Evolutionary conservation across 2,888 invertebrate species (phyloP).

Genomic region (Heliconius ethilla): DNA sequence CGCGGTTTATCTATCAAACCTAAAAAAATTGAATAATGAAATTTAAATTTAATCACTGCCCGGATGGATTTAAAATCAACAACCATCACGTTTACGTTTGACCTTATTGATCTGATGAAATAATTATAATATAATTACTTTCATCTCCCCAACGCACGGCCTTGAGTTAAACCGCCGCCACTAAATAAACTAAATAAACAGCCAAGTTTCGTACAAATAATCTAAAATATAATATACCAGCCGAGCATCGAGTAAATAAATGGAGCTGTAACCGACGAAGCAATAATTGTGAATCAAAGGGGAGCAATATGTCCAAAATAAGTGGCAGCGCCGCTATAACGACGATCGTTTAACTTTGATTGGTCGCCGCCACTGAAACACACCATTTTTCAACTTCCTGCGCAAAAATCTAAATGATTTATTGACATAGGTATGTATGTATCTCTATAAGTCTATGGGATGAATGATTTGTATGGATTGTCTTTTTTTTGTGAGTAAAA

Average conservation of each 20-base stretch:
- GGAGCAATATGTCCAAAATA: conserved; percentile 46
- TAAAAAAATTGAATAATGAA: too few species aligned
- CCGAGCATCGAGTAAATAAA: conserved; percentile 11
- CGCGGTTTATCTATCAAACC: too few species aligned
- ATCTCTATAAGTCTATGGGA: neutral
- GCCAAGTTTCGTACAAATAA: neutral
- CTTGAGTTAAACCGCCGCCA: too few species aligned
- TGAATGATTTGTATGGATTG: neutral
- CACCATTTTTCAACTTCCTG: conserved; percentile 25
- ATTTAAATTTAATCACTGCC: too few species aligned
- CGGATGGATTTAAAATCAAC: too few species aligned
- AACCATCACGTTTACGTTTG: too few species aligned
- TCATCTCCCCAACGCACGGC: too few species aligned
- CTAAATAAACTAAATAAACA: neutral
- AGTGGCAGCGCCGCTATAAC: conserved; percentile 47
- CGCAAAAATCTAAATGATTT: conserved; percentile 13
- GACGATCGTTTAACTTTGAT: conserved; percentile 53
- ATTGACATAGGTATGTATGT: neutral
- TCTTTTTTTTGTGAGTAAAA: neutral
- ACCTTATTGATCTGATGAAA: too few species aligned
- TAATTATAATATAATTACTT: too few species aligned
- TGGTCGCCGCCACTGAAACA: conserved; percentile 43
- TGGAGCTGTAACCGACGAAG: conserved; percentile 7
- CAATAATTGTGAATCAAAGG: conserved; percentile 42
- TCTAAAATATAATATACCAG: neutral